Evolutionary conservation across 1,140 invertebrate genomes (phyloP).

Genomic region (Sinonovacula constricta): DNA sequence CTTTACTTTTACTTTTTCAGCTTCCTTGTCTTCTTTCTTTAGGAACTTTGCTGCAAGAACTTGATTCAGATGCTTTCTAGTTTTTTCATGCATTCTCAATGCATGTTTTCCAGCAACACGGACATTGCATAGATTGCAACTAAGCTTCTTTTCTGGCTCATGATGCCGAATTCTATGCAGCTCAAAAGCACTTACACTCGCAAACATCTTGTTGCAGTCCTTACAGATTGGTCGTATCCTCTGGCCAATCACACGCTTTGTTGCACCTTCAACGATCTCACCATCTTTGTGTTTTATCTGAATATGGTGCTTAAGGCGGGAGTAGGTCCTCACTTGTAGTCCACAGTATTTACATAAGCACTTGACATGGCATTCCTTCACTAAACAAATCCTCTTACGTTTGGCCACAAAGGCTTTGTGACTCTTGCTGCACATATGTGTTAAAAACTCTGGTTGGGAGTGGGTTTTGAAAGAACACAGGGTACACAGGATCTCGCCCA

Average conservation of each 20-base stretch:
- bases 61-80: constrained; percentile 22
- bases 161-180: constrained; percentile 62
- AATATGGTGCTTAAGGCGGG: constrained; percentile 84
- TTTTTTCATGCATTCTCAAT: constrained; percentile 47
- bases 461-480: constrained; percentile 87
- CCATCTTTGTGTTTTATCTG: constrained; percentile 81
- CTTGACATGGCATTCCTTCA: constrained; percentile 83
- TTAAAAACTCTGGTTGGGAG: constrained; percentile 83
- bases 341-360: constrained; percentile 81
- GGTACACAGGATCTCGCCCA: constrained; percentile 86
- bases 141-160: constrained; percentile 51
- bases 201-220: constrained; percentile 47
- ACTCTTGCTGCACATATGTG: constrained; percentile 81
- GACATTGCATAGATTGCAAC: constrained; percentile 60
- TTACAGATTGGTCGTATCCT: constrained; percentile 33
- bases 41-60: neutral
- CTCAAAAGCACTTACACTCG: constrained; percentile 52
- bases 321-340: constrained; percentile 80
- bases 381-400: constrained; percentile 86
- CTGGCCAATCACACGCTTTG: constrained; percentile 32
- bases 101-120: constrained; percentile 54
- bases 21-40: neutral
- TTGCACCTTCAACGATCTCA: constrained; percentile 26
- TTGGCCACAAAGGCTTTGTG: constrained; percentile 58
- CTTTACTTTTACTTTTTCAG: neutral